Evolutionary conservation across 2,888 invertebrate species (phyloP), one percentile per base, ranked within the genome.

Genomic region (Temnothorax unifasciatus): DNA sequence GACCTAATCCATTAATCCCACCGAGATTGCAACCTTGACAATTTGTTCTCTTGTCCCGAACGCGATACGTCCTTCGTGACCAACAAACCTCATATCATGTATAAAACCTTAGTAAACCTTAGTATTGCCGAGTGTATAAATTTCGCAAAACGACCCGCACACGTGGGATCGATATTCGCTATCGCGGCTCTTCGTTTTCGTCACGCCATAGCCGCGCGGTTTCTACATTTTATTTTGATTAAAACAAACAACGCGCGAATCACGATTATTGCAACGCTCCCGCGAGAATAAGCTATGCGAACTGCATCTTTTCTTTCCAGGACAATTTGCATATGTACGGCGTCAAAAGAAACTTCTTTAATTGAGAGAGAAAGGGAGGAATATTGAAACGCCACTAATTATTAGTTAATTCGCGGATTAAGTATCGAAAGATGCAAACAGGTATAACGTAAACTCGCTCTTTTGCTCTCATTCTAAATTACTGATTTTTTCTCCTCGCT

Each of bases 161-260:
- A 79, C 69, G 57, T 79, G 79, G 57, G 57, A 79, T 79, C 79
- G 34, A 79, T 79, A 79, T 21, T 44, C 18, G 34, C 68, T 6
- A 34, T n/a, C 44, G 29, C 18, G 50, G 34, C 44, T 71, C 71
- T 71, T 71, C 4, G 25, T 47, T 71, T 71, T 79, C 21, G 71
- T 59, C 79, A 71, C 54, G n/a, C 41, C 68, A 29, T 1, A 54
- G 38, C n/a, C 52, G 54, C 44, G 34, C 18, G 50, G 50, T 6
- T 29, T 68, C 54, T 44, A 21, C 59, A 59, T 59, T 44, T 79
- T 71, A 59, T 79, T 71, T 47, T 47, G 15, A 79, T 71, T 71
- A 71, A 79, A 79, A 47, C 29, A 57, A 69, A 59, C 44, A 47
- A 61, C 38, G 29, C 79, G 21, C 47, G 15, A 44, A 34, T 5